These are phyloP conservation scores for Agrochola lychnidis DNA, from an alignment of 2,888 invertebrate species.

Conservation along the genomic window DNA sequence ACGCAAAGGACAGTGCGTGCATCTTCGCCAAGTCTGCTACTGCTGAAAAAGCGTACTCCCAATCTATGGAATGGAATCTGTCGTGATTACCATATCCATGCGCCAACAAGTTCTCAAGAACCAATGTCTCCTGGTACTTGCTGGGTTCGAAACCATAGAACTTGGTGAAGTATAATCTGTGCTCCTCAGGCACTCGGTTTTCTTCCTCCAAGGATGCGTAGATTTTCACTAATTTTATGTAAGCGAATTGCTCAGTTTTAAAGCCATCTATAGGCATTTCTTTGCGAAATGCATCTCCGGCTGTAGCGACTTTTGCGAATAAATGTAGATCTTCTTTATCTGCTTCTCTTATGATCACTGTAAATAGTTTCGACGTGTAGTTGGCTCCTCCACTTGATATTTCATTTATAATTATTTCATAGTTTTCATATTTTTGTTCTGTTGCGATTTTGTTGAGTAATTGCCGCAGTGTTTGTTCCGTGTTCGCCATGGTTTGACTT, in stretches of 20 bases:
- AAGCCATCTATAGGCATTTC: slow-evolving; percentile 24
- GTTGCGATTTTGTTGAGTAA: slow-evolving; percentile 64
- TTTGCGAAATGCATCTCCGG: slow-evolving; percentile 21
- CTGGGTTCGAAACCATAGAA: slow-evolving; percentile 67
- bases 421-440: slow-evolving; percentile 65
- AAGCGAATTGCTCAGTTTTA: slow-evolving; percentile 58
- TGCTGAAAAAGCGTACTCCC: slow-evolving; percentile 69
- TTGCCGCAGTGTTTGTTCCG: slow-evolving; percentile 15
- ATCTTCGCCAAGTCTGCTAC: slow-evolving; percentile 72
- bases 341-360: slow-evolving; percentile 65
- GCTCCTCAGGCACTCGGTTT: slow-evolving; percentile 54
- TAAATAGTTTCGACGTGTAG: slow-evolving; percentile 75
- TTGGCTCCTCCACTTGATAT: slow-evolving; percentile 76
- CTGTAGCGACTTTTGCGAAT: slow-evolving; percentile 75
- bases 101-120: slow-evolving; percentile 70
- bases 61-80: slow-evolving; percentile 70
- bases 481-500: slow-evolving; percentile 36
- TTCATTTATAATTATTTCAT: slow-evolving; percentile 67
- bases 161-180: slow-evolving; percentile 67
- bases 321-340: slow-evolving; percentile 70
- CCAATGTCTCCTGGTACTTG: slow-evolving; percentile 45
- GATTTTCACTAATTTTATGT: slow-evolving; percentile 47
- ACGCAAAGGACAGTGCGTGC: slow-evolving; percentile 77
- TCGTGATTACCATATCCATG: slow-evolving; percentile 71
- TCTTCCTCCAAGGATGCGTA: slow-evolving; percentile 60